These are phyloP conservation scores for Forbesichthys agassizii DNA, from an alignment of 2,113 vertebrate species.

Conservation along the genomic window DNA sequence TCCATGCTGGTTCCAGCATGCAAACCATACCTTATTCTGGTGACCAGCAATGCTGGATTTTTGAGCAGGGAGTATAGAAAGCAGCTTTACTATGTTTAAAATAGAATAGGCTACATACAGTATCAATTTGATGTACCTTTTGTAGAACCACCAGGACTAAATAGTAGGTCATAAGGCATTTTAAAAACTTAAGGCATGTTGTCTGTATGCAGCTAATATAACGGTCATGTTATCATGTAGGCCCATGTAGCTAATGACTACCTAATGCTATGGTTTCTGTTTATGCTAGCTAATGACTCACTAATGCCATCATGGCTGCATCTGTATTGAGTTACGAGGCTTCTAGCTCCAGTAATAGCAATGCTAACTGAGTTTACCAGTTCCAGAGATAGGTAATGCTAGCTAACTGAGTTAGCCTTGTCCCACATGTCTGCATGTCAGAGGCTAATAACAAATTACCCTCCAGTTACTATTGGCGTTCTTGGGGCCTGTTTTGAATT, in stretches of 20 bases:
- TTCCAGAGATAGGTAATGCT: conserved; percentile 68
- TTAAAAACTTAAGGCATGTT: conserved; percentile 28
- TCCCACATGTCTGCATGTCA: conserved; percentile 55
- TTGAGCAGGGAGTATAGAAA: no score
- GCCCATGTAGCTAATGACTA: conserved; percentile 50
- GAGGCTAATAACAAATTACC: conserved; percentile 58
- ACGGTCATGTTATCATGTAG: background rate
- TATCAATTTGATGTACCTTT: conserved; percentile 29
- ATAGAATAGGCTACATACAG: conserved; percentile 1
- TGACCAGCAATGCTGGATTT: no score
- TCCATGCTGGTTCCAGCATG: no score
- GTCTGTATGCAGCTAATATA: conserved; percentile 34
- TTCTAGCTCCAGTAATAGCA: conserved; percentile 72
- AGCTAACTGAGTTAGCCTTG: conserved; percentile 66
- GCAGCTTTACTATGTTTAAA: no score
- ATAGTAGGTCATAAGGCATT: conserved; percentile 46
- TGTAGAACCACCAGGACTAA: conserved; percentile 32
- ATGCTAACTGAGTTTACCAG: conserved; percentile 66
- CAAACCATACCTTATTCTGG: no score
- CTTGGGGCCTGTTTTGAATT: conserved; percentile 35
- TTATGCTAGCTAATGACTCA: conserved; percentile 66
- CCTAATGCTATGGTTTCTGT: conserved; percentile 69
- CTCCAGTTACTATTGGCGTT: conserved; percentile 32
- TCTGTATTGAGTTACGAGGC: conserved; percentile 71
- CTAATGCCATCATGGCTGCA: conserved; percentile 67